Conservation (phyloP, 2,888 invertebrate species). For the Clusia tigrina region DNA sequence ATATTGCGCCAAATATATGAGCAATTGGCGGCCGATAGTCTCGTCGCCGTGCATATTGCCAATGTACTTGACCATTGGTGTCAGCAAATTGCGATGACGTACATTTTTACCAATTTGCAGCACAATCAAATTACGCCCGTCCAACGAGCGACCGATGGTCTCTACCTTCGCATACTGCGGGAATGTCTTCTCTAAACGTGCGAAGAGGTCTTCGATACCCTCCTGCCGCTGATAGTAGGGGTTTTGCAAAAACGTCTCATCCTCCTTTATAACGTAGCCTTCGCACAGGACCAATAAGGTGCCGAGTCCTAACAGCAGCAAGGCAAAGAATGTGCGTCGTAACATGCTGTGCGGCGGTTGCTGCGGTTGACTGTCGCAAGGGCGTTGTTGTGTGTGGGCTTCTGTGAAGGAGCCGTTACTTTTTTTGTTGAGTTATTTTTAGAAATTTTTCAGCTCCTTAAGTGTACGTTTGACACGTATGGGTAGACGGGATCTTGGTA, state of each 20-base stretch:
- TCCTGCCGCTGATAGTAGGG: conserved; percentile 76
- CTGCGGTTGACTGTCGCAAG: conserved; percentile 6
- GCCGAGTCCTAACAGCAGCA: conserved; percentile 4
- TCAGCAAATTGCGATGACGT: conserved; percentile 66
- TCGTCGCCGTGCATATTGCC: conserved; percentile 98
- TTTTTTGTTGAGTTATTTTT: conserved; percentile 10
- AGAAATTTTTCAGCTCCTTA: background rate
- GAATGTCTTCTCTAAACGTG: conserved; percentile 70
- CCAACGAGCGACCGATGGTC: conserved; percentile 84
- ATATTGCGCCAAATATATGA: conserved; percentile 85
- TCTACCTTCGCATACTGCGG: conserved; percentile 76
- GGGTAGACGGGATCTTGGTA: too few species aligned
- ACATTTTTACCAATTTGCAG: conserved; percentile 79
- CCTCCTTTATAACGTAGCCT: conserved; percentile 55
- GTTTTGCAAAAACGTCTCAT: conserved; percentile 69
- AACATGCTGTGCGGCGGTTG: background rate
- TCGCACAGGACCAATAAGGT: conserved; percentile 20
- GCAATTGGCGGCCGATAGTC: conserved; percentile 83
- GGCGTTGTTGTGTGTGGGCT: background rate
- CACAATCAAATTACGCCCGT: conserved; percentile 78
- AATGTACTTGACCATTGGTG: conserved; percentile 93
- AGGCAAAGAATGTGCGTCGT: background rate
- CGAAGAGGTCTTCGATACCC: conserved; percentile 73
- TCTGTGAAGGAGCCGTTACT: background rate
- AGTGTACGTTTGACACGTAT: too few species aligned